These are phyloP conservation scores for Tanaodytes sp. DNA, from an alignment of 2,888 invertebrate genomes.

Conservation along the genomic window DNA sequence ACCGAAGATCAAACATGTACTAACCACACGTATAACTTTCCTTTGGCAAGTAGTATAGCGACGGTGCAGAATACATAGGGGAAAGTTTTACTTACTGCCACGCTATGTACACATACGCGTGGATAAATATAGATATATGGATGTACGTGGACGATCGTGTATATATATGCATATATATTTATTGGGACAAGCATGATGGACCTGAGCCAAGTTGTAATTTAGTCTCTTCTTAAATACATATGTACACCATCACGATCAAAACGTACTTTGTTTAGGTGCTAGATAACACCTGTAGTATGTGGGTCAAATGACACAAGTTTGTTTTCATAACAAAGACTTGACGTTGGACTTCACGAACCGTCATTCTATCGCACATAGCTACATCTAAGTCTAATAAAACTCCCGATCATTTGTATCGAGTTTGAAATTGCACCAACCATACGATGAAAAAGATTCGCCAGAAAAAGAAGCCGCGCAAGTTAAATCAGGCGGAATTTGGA, in stretches of 20 bases:
- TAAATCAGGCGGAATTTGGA: slow-evolving; percentile 9
- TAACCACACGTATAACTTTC: slow-evolving; percentile 44
- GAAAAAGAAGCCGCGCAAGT: too few relatives aligned
- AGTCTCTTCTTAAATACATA: slow-evolving; percentile 46
- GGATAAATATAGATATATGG: background rate
- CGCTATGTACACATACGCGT: slow-evolving; percentile 14
- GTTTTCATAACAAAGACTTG: slow-evolving; percentile 26
- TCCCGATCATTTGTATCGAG: too few relatives aligned
- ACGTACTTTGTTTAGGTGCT: slow-evolving; percentile 45
- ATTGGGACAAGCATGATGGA: slow-evolving; percentile 43
- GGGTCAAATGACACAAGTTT: slow-evolving; percentile 26
- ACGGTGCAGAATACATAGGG: slow-evolving; percentile 29
- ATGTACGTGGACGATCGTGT: too few relatives aligned
- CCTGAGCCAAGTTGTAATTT: slow-evolving; percentile 45
- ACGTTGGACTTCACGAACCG: background rate
- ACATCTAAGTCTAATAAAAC: too few relatives aligned
- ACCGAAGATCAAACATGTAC: slow-evolving; percentile 49
- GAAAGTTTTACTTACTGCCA: slow-evolving; percentile 46
- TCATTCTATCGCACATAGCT: background rate
- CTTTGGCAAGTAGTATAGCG: slow-evolving; percentile 27
- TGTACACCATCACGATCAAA: slow-evolving; percentile 45
- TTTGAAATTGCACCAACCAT: too few relatives aligned
- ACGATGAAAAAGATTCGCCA: too few relatives aligned
- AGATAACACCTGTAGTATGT: slow-evolving; percentile 44
- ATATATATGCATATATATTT: slow-evolving; percentile 35